Evolutionary conservation across 92 coral and sea anemone genomes (phyloP).

Genomic region (Virgularia gustaviana): DNA sequence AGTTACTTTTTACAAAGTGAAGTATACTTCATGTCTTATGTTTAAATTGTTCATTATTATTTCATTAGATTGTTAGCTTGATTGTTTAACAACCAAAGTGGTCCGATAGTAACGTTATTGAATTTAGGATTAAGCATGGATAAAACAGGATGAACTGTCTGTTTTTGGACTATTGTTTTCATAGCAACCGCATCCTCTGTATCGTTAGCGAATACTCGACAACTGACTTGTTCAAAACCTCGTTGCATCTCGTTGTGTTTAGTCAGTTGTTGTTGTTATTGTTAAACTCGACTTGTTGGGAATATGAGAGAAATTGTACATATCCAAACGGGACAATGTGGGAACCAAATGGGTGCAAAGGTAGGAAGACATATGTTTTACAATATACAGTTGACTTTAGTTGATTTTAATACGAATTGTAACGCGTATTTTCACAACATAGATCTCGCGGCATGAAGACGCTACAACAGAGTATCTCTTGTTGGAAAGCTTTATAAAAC

Average conservation of each 20-base stretch:
- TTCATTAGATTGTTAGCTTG: background rate
- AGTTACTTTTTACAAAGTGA: too few species aligned
- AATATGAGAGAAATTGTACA: constrained; percentile 94
- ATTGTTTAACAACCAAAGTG: background rate
- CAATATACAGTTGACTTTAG: too few species aligned
- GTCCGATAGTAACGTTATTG: constrained; percentile 28
- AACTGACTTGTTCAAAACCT: background rate
- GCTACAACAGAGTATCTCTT: too few species aligned
- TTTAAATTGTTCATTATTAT: background rate
- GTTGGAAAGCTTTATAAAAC: too few species aligned
- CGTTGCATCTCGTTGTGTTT: background rate
- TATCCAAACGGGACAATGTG: constrained; percentile 95
- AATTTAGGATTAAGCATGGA: constrained; percentile 1
- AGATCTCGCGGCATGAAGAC: too few species aligned
- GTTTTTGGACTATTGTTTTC: constrained; percentile 11
- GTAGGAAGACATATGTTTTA: constrained; percentile 51
- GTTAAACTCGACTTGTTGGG: background rate
- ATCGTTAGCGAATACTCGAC: background rate
- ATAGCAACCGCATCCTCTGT: constrained; percentile 16
- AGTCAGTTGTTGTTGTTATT: background rate
- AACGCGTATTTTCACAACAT: too few species aligned
- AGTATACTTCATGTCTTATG: too few species aligned
- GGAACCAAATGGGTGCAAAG: constrained; percentile 97
- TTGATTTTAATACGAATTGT: too few species aligned
- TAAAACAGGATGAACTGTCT: constrained; percentile 11